phyloP scores from a whole-genome alignment of 2,888 invertebrate genomes.

The Sthenelais limicola region DNA sequence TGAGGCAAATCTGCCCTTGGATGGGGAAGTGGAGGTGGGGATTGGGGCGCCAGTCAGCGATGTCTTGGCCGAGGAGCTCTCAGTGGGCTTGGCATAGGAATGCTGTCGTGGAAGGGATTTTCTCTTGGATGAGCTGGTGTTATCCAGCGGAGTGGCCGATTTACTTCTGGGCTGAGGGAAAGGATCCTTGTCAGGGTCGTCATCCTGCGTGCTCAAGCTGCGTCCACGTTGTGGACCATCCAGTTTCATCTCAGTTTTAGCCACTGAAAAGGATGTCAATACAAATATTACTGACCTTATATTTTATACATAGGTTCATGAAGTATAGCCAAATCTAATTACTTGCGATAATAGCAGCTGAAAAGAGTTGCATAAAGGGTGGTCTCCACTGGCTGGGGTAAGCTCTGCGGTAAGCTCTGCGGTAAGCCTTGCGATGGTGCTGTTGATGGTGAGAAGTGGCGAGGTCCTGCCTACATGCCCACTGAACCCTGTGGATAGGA shows the following conservation, averaged over 20 bases:
- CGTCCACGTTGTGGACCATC: constrained; percentile 18
- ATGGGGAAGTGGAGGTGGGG: neutral
- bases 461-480: too few relatives aligned
- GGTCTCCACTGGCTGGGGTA: too few relatives aligned
- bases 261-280: constrained; percentile 11
- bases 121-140: constrained; percentile 8
- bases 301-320: too few relatives aligned
- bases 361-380: too few relatives aligned
- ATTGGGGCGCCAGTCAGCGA: too few relatives aligned
- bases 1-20: neutral
- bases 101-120: constrained; percentile 11
- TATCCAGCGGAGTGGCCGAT: constrained; percentile 8
- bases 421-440: too few relatives aligned
- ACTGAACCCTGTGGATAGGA: too few relatives aligned
- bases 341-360: too few relatives aligned
- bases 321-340: too few relatives aligned
- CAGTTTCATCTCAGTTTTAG: constrained; percentile 17
- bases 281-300: neutral
- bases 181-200: neutral
- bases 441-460: too few relatives aligned
- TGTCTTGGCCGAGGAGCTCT: constrained; percentile 33
- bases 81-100: constrained; percentile 38
- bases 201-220: constrained; percentile 21
- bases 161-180: constrained; percentile 9
- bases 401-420: too few relatives aligned